Conservation (phyloP, 1,140 invertebrate genomes). For the Drosophila varians region DNA sequence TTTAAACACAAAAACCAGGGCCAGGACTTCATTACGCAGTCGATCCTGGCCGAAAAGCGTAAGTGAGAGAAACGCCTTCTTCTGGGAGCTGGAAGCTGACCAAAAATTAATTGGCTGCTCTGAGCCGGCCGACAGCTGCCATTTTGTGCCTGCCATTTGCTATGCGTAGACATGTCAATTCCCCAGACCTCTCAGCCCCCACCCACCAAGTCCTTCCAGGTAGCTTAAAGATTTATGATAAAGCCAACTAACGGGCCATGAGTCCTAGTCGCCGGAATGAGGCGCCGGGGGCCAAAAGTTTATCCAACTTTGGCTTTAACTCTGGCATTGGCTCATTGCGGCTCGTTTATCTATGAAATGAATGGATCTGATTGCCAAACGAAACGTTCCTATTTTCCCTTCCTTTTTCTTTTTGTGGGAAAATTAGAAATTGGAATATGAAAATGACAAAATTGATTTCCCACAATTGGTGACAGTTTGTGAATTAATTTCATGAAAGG, state of each 20-base stretch:
- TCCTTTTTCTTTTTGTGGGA: constrained; percentile 4
- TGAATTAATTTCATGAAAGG: constrained; percentile 6
- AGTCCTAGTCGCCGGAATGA: background rate
- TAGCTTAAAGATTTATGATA: constrained; percentile 80
- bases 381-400: constrained; percentile 33
- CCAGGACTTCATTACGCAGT: constrained; percentile 63
- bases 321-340: constrained; percentile 66
- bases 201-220: constrained; percentile 28
- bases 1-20: constrained; percentile 48
- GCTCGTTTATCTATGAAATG: constrained; percentile 75
- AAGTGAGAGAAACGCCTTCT: constrained; percentile 27
- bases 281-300: constrained; percentile 40
- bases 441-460: constrained; percentile 25
- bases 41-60: constrained; percentile 13
- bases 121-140: constrained; percentile 67
- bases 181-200: constrained; percentile 4
- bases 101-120: constrained; percentile 76
- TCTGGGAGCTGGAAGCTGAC: constrained; percentile 39
- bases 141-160: constrained; percentile 63
- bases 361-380: constrained; percentile 61
- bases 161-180: constrained; percentile 71
- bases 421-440: constrained; percentile 16
- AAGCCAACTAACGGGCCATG: constrained; percentile 47
- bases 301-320: constrained; percentile 66
- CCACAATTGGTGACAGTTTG: constrained; percentile 5